Evolutionary conservation across 2,797 vertebrate genomes (phyloP).

Genomic region (Cuniculus paca): DNA sequence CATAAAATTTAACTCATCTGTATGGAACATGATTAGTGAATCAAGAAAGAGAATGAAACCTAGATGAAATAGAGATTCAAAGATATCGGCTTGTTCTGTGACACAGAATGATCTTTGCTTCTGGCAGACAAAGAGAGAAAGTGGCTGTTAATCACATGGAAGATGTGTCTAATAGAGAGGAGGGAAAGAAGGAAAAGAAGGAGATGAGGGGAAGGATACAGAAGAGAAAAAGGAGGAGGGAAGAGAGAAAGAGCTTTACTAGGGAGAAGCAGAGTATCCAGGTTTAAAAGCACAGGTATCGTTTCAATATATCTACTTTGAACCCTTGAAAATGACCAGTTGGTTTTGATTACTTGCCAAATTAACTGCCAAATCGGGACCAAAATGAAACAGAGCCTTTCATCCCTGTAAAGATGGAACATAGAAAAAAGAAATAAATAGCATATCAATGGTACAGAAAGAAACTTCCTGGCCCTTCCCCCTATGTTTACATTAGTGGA

Average conservation of each 20-base stretch:
- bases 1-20: background rate
- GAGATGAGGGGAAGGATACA: background rate
- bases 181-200: no score
- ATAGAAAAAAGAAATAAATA: background rate
- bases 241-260: background rate
- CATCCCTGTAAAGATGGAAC: background rate
- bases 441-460: background rate
- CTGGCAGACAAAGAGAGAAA: background rate
- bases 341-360: conserved; percentile 15
- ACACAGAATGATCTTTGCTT: background rate
- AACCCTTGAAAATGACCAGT: background rate
- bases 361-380: background rate
- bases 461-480: background rate
- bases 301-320: background rate
- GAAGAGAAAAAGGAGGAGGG: background rate
- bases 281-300: background rate
- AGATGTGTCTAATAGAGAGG: background rate
- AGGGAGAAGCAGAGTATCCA: background rate
- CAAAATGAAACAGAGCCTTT: background rate
- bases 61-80: background rate
- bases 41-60: background rate
- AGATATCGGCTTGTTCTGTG: background rate
- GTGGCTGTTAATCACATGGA: background rate
- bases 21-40: background rate
- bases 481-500: background rate